Evolutionary conservation across 2,113 vertebrate species (phyloP).

Genomic region (Spilogale gracilis): DNA sequence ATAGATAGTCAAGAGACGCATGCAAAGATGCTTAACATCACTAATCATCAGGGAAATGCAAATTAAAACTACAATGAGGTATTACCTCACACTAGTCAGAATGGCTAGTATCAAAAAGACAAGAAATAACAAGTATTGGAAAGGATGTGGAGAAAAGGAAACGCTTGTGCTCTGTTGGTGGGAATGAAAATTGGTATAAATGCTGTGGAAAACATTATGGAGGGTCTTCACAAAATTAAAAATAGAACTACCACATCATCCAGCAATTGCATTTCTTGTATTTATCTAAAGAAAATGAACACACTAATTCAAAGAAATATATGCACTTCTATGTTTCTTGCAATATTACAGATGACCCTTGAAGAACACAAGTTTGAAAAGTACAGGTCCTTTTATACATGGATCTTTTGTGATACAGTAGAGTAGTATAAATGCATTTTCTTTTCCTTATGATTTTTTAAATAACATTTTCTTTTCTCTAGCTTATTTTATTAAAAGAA

Average conservation of each 20-base stretch:
- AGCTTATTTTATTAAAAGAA: not conserved
- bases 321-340: not conserved
- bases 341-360: not conserved
- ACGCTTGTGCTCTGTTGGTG: not conserved
- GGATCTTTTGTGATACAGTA: not conserved
- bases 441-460: not conserved
- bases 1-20: not conserved
- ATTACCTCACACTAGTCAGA: not conserved
- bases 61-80: not conserved
- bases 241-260: not conserved
- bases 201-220: not conserved
- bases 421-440: not conserved
- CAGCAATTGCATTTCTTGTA: not conserved
- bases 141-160: not conserved
- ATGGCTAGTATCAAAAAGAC: not conserved
- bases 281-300: not conserved
- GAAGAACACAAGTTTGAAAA: not conserved
- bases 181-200: not conserved
- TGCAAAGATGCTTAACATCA: not conserved
- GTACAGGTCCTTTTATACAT: not conserved
- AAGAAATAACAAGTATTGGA: not conserved
- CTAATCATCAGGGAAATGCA: not conserved
- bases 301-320: not conserved
- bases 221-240: not conserved
- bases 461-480: not conserved